A percentile compares a stretch with the other conserved stretches of the same genome.
phyloP scores from a whole-genome alignment of 2,797 vertebrate species.

The Lepidocolaptes lacrymiger region DNA sequence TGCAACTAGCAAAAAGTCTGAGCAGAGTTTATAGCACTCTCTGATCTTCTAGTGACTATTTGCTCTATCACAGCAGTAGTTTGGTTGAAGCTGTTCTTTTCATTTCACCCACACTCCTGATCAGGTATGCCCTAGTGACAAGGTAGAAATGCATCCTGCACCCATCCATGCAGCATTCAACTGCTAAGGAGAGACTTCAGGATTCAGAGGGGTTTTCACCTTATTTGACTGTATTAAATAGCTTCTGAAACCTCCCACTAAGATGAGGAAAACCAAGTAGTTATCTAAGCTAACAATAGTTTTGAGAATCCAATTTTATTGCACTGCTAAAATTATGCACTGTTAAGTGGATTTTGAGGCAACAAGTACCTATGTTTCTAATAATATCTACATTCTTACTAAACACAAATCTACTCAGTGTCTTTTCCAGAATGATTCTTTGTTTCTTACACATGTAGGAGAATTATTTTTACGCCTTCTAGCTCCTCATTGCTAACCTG shows the following conservation, averaged over 20 bases:
- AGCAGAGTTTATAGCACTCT: not conserved
- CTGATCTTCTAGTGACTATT: not conserved
- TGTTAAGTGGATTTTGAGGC: constrained; percentile 39
- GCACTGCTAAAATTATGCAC: constrained; percentile 53
- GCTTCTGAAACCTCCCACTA: constrained; percentile 20
- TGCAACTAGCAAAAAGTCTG: not conserved
- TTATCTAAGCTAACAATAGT: not conserved
- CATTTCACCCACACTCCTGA: not conserved
- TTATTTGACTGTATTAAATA: not conserved
- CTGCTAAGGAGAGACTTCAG: not conserved
- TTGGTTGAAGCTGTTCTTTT: not conserved
- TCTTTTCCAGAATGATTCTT: not conserved
- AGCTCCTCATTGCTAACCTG: constrained; percentile 30
- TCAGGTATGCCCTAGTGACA: not conserved
- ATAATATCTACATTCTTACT: not conserved
- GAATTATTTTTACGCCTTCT: constrained; percentile 38
- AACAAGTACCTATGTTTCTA: constrained; percentile 18
- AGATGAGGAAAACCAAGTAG: constrained; percentile 17
- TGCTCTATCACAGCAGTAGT: not conserved
- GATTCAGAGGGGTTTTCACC: not conserved
- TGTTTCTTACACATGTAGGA: not conserved
- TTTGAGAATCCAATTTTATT: constrained; percentile 18
- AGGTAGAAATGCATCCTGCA: not conserved
- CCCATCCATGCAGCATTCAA: not conserved
- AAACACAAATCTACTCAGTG: constrained; percentile 24